Evolutionary conservation across 2,797 vertebrate genomes (phyloP).

Genomic region (Phrynocephalus vlangalii): DNA sequence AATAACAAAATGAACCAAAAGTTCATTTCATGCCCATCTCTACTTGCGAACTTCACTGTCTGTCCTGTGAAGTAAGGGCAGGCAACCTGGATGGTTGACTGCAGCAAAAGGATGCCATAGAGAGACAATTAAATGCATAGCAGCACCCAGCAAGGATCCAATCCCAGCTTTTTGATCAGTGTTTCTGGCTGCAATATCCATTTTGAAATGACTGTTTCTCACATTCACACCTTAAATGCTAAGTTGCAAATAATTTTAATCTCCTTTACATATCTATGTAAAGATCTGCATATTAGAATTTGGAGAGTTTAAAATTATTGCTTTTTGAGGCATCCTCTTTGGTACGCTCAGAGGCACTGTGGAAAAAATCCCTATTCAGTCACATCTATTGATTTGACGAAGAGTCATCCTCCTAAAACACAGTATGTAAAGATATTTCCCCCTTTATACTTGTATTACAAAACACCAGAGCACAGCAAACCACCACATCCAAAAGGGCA

Average conservation of each 20-base stretch:
- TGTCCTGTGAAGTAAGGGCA: neutral
- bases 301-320: neutral
- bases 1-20: neutral
- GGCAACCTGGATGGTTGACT: neutral
- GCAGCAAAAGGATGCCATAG: neutral
- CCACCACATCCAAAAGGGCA: neutral
- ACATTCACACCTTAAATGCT: neutral
- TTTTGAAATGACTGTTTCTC: neutral
- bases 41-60: too few species aligned
- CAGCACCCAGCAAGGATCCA: neutral
- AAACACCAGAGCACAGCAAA: slow-evolving; percentile 6
- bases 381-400: neutral
- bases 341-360: neutral
- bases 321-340: too few species aligned
- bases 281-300: neutral
- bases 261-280: too few species aligned
- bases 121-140: neutral
- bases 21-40: too few species aligned
- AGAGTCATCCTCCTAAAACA: neutral
- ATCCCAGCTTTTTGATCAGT: neutral
- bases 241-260: neutral
- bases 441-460: neutral
- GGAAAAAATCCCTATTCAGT: neutral
- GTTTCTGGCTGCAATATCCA: neutral
- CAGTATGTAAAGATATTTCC: rapidly evolving